phyloP scores from a whole-genome alignment of 2,113 vertebrate species.

The Carettochelys insculpta region DNA sequence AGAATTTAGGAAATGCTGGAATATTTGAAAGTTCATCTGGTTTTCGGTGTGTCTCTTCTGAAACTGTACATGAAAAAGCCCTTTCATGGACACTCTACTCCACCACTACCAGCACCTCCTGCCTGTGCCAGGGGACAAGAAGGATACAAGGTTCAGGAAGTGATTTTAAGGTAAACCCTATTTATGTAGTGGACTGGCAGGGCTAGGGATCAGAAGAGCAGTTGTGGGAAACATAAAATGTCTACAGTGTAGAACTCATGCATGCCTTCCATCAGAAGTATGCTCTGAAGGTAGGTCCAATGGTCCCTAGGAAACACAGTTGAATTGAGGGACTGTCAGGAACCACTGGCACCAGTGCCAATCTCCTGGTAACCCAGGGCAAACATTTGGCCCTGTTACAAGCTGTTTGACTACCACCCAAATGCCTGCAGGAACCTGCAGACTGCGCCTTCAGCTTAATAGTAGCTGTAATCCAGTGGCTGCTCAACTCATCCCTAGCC shows the following conservation, averaged over 20 bases:
- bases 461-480: neutral
- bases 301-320: neutral
- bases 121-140: neutral
- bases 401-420: neutral
- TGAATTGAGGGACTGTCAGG: neutral
- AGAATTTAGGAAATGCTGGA: neutral
- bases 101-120: neutral
- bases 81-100: neutral
- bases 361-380: neutral
- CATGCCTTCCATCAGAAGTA: no score
- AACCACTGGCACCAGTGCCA: neutral
- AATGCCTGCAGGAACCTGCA: neutral
- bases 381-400: neutral
- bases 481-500: neutral
- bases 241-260: no score
- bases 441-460: neutral
- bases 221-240: no score
- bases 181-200: no score
- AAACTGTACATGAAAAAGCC: neutral
- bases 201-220: no score
- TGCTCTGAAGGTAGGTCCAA: no score
- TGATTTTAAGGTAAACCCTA: no score
- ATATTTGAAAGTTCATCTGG: neutral
- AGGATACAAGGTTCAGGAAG: neutral
- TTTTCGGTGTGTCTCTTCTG: neutral